phyloP scores from a whole-genome alignment of 1,140 invertebrate genomes.

The Drosophila watanabei region DNA sequence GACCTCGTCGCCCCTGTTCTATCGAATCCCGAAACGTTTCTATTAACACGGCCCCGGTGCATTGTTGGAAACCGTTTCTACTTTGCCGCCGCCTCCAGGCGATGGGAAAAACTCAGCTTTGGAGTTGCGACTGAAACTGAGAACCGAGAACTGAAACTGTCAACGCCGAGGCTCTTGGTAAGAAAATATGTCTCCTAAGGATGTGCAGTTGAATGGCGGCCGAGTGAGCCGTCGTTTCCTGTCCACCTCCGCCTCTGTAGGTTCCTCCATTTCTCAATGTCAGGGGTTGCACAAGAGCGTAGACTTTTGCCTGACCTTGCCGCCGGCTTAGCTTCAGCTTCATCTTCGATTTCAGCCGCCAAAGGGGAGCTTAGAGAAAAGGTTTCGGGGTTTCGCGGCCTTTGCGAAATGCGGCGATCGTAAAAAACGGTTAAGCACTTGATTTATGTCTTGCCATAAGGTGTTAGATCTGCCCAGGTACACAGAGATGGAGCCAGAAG shows the following conservation, averaged over 20 bases:
- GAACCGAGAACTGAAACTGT: constrained; percentile 22
- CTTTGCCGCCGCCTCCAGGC: constrained; percentile 37
- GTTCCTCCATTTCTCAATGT: constrained; percentile 44
- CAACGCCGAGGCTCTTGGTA: constrained; percentile 27
- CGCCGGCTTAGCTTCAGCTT: constrained; percentile 28
- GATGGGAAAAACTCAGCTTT: constrained; percentile 36
- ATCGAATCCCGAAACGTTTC: constrained; percentile 61
- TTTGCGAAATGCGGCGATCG: constrained; percentile 27
- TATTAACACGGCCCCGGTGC: constrained; percentile 70
- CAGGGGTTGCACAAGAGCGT: constrained; percentile 34
- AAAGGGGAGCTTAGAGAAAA: constrained; percentile 43
- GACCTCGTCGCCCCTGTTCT: constrained; percentile 16
- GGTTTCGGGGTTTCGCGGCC: constrained; percentile 1
- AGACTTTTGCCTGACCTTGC: constrained; percentile 26
- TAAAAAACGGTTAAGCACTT: constrained; percentile 58
- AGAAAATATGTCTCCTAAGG: constrained; percentile 24
- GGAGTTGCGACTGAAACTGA: background rate
- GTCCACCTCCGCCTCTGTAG: constrained; percentile 7
- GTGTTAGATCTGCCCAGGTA: constrained; percentile 39
- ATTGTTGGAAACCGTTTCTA: constrained; percentile 52
- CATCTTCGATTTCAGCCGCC: background rate
- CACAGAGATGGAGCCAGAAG: background rate
- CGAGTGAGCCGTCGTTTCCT: constrained; percentile 46
- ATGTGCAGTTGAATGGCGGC: constrained; percentile 29
- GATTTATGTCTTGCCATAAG: constrained; percentile 57